A percentile compares a stretch with the other conserved stretches of the same genome.
Evolutionary conservation across 1,140 invertebrate species (phyloP).

Genomic region (Thaumetopoea pityocampa): DNA sequence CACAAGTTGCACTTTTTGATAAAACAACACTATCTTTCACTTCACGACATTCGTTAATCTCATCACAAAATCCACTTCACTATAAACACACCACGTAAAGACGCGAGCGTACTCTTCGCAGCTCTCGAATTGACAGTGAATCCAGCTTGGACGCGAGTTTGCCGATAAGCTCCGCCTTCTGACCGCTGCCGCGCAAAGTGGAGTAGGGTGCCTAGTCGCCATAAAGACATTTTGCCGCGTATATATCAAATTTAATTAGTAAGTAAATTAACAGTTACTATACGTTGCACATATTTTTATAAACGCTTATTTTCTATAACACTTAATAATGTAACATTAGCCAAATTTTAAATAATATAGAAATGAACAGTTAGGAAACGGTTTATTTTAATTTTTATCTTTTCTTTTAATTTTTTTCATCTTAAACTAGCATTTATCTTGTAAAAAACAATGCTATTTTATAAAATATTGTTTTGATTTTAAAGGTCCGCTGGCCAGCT

Average conservation of each 20-base stretch:
- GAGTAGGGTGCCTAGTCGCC: constrained; percentile 55
- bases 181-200: constrained; percentile 75
- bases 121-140: constrained; percentile 75
- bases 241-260: too few relatives aligned
- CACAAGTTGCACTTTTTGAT: constrained; percentile 55
- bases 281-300: constrained; percentile 1
- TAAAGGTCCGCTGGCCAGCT: constrained; percentile 60
- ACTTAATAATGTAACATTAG: too few relatives aligned
- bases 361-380: too few relatives aligned
- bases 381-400: too few relatives aligned
- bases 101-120: constrained; percentile 73
- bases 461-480: constrained; percentile 7
- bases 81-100: constrained; percentile 75
- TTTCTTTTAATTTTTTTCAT: too few relatives aligned
- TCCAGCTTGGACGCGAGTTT: constrained; percentile 73
- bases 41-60: constrained; percentile 71
- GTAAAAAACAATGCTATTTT: constrained; percentile 2
- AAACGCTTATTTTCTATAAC: neutral
- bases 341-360: too few relatives aligned
- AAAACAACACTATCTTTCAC: constrained; percentile 70
- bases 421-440: too few relatives aligned
- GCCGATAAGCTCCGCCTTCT: constrained; percentile 75
- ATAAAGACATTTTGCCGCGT: too few relatives aligned
- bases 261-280: constrained; percentile 13
- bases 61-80: constrained; percentile 72